A percentile compares a stretch with the other conserved stretches of the same genome.
Conservation (phyloP, 2,797 vertebrate species). For the Pagetopsis macropterus region DNA sequence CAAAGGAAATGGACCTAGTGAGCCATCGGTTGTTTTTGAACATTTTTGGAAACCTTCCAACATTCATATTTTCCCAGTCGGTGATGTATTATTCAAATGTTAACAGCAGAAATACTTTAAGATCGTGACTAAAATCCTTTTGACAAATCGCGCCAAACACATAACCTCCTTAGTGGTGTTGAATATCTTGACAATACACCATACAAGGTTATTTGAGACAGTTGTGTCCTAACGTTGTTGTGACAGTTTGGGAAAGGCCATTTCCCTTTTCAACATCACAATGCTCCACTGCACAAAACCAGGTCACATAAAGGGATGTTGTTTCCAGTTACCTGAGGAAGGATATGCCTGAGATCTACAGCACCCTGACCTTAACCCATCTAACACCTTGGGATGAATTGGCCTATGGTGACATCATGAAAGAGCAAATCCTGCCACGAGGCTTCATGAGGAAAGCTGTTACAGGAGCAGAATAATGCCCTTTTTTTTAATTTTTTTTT, state of each 20-base stretch:
- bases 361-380: not conserved
- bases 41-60: too few relatives aligned
- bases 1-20: too few relatives aligned
- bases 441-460: not conserved
- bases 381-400: not conserved
- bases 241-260: not conserved
- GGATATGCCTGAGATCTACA: not conserved
- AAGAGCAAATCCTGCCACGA: conserved; percentile 1
- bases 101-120: too few relatives aligned
- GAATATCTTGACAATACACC: not conserved
- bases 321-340: not conserved
- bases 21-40: too few relatives aligned
- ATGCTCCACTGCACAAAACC: not conserved
- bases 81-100: too few relatives aligned
- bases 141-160: too few relatives aligned
- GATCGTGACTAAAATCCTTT: too few relatives aligned
- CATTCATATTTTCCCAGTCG: too few relatives aligned
- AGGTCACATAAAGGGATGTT: not conserved
- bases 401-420: not conserved
- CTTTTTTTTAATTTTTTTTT: too few relatives aligned
- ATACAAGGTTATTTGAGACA: not conserved
- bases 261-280: not conserved
- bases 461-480: not conserved
- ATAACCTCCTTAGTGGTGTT: too few relatives aligned
- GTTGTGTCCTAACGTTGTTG: not conserved